These are phyloP conservation scores for Drosophila tsacasi DNA, from an alignment of 1,140 invertebrate genomes.

Conservation along the genomic window DNA sequence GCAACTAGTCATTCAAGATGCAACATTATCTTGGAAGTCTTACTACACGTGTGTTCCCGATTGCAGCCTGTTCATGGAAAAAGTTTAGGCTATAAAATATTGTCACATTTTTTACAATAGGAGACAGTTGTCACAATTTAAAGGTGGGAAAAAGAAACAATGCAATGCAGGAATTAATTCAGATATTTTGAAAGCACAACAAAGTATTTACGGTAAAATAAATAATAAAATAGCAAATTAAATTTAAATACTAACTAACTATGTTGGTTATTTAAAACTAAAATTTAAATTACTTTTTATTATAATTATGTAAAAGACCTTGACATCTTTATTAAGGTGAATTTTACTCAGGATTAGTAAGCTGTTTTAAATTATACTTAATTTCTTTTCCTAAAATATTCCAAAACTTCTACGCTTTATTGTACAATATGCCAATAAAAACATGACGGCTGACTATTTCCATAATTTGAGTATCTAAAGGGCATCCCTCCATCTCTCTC, in stretches of 20 bases:
- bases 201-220: no score
- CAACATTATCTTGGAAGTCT: background rate
- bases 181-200: no score
- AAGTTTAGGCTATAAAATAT: background rate
- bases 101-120: background rate
- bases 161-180: no score
- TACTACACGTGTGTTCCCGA: background rate
- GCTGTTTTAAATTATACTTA: no score
- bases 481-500: conserved; percentile 13
- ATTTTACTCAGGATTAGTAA: no score
- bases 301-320: no score
- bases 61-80: background rate
- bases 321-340: no score
- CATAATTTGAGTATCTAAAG: conserved; percentile 39
- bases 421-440: background rate
- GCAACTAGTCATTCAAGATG: background rate
- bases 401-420: background rate
- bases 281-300: background rate
- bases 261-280: background rate
- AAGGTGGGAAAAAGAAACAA: no score
- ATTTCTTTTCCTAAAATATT: background rate
- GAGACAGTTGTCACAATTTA: no score
- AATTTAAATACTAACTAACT: background rate
- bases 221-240: no score
- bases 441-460: background rate